These are phyloP conservation scores for Urocolius indicus DNA, from an alignment of 2,113 vertebrate genomes.

Conservation along the genomic window DNA sequence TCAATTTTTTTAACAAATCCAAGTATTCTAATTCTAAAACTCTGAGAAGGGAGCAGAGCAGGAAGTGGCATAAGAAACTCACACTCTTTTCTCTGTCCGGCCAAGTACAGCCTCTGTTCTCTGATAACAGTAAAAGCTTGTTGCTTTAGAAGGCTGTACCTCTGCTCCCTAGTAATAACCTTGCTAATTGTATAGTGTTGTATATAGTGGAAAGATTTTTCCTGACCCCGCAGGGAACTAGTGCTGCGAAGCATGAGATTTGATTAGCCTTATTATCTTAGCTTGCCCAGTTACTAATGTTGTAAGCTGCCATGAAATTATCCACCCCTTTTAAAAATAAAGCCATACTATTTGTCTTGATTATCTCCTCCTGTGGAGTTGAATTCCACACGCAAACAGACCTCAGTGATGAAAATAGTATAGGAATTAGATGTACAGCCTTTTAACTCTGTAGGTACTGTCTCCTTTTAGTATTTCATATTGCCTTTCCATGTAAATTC, in stretches of 20 bases:
- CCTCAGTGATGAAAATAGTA: slow-evolving; percentile 48
- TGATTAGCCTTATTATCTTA: slow-evolving; percentile 66
- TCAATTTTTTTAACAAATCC: background rate
- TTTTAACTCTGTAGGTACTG: slow-evolving; percentile 38
- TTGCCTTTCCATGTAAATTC: background rate
- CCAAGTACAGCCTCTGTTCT: background rate
- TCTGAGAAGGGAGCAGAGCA: background rate
- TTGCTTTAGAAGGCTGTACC: slow-evolving; percentile 29
- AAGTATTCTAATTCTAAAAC: background rate
- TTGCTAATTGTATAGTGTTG: slow-evolving; percentile 25
- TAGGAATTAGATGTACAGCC: background rate
- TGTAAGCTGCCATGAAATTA: slow-evolving; percentile 69
- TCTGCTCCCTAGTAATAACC: slow-evolving; percentile 42
- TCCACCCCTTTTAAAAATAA: slow-evolving; percentile 67
- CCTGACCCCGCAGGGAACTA: slow-evolving; percentile 23
- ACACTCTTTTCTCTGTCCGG: background rate
- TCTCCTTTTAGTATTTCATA: background rate
- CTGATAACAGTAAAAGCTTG: background rate
- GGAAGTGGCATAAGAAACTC: background rate
- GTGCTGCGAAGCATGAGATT: slow-evolving; percentile 66
- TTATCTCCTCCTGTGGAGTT: slow-evolving; percentile 43
- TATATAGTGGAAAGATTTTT: slow-evolving; percentile 28
- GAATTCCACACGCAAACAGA: slow-evolving; percentile 56
- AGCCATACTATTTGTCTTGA: slow-evolving; percentile 60
- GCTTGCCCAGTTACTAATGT: slow-evolving; percentile 64